Conservation (phyloP, 1,140 invertebrate genomes). For the Branchinecta lynchi region DNA sequence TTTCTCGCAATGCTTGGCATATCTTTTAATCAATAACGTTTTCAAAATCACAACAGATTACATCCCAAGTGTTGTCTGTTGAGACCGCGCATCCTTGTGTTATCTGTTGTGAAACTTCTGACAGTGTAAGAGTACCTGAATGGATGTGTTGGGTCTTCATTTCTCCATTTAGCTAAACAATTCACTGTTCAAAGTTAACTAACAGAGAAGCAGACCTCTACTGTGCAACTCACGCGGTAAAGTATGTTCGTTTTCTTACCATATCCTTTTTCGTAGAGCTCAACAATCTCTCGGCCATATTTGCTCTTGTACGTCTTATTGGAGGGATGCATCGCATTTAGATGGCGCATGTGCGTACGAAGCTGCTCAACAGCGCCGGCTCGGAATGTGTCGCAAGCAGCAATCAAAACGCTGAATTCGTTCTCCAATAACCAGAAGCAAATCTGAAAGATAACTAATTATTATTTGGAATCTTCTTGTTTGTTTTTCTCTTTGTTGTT, state of each 20-base stretch:
- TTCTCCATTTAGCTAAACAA: too few relatives aligned
- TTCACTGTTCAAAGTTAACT: too few relatives aligned
- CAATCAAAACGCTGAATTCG: conserved; percentile 85
- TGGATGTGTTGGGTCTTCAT: too few relatives aligned
- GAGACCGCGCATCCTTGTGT: too few relatives aligned
- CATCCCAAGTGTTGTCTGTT: too few relatives aligned
- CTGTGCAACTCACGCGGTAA: too few relatives aligned
- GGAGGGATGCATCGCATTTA: conserved; percentile 83
- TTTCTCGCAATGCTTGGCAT: too few relatives aligned
- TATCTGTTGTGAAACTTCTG: too few relatives aligned
- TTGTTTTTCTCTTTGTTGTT: not conserved
- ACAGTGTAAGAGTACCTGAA: too few relatives aligned
- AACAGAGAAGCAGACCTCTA: too few relatives aligned
- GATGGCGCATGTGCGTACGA: conserved; percentile 79
- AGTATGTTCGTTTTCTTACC: conserved; percentile 35
- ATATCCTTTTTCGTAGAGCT: conserved; percentile 94
- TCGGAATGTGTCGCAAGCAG: conserved; percentile 97
- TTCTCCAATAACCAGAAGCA: conserved; percentile 99
- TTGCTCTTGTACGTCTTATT: conserved; percentile 37
- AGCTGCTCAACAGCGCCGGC: conserved; percentile 98
- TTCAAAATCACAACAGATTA: too few relatives aligned
- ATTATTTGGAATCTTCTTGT: not conserved
- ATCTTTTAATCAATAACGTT: too few relatives aligned
- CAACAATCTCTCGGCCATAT: conserved; percentile 57
- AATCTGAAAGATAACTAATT: conserved; percentile 41